These are phyloP conservation scores for Lontra canadensis DNA, from an alignment of 2,113 vertebrate genomes.

Conservation along the genomic window DNA sequence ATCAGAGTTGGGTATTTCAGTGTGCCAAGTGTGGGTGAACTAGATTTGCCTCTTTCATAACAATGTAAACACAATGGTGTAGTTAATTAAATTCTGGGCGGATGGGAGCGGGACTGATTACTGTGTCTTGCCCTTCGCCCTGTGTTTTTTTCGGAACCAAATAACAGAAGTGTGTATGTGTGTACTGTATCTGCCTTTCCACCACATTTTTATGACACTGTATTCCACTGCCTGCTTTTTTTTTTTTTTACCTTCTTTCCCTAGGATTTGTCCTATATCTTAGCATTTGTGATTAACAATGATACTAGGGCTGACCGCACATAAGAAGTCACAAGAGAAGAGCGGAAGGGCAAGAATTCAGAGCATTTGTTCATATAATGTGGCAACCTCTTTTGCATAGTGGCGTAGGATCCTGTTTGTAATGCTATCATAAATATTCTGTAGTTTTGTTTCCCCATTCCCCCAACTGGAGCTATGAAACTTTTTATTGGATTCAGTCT, in stretches of 20 bases:
- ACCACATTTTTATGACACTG: constrained; percentile 62
- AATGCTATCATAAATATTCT: constrained; percentile 82
- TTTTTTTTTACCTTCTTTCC: background rate
- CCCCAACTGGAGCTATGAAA: constrained; percentile 92
- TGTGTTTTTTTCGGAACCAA: constrained; percentile 62
- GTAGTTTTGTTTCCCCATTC: constrained; percentile 77
- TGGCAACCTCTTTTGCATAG: constrained; percentile 81
- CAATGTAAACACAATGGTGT: constrained; percentile 65
- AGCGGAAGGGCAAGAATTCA: constrained; percentile 65
- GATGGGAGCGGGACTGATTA: constrained; percentile 69
- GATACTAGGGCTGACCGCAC: constrained; percentile 78
- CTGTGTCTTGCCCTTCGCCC: constrained; percentile 64
- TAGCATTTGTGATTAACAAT: constrained; percentile 75
- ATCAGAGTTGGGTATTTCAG: background rate
- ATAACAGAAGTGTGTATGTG: constrained; percentile 56
- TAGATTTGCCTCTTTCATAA: constrained; percentile 66
- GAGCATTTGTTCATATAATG: constrained; percentile 70
- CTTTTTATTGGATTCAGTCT: constrained; percentile 94
- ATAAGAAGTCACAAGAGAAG: constrained; percentile 35
- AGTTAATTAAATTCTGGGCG: constrained; percentile 50
- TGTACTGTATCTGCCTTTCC: constrained; percentile 71
- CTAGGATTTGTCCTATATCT: constrained; percentile 20
- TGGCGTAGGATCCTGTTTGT: constrained; percentile 82
- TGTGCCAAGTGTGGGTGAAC: constrained; percentile 66
- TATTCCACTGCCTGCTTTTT: constrained; percentile 66